Evolutionary conservation across 2,113 vertebrate species (phyloP), one percentile per base, ranked within the genome.

Genomic region (Platanista minor): DNA sequence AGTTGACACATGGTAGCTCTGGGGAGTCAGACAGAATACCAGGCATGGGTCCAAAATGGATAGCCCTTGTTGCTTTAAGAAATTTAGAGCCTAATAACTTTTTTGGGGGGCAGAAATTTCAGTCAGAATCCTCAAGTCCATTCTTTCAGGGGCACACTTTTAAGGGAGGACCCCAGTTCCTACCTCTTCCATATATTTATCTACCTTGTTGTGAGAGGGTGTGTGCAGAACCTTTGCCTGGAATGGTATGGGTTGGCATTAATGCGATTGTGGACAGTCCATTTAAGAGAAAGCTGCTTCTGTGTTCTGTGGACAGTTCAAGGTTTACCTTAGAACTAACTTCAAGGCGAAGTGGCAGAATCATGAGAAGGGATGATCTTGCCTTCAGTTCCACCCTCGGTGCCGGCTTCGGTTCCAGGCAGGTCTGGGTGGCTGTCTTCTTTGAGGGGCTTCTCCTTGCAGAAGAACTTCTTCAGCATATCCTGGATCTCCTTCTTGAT

Each of bases 401-500:
- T 97, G 85, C 96, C 97, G 1, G 98, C 99, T 93, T 99, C 99
- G 29, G 99, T 99, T 72, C 66, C 94, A 0, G 93, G 96, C 96
- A 98, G 99, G 94, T 99, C 98, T 36, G 97, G 97, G 0, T 97
- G 98, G 0, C 98, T 99, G 87, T 97, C 98, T 93, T 98, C 98
- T 71, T 25, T 46, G 7, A 98, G 97, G 54, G 95, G 97, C 5
- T 97, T 98, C 85, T 98, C 97, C 77, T 98, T 98, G 96, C 99
- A 99, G 94, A 99, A 98, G 0, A 99, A 87, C n/a, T 98, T 99
- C 8, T 98, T 99, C 72, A 99, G 98, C 95, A 99, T 94, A 39
- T 87, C 93, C 52, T 98, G 88, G 85, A 98, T 95, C 91, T 98
- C 98, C 82, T 98, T 98, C 96, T 97, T 98, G 82, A 99, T 99